phyloP scores from a whole-genome alignment of 2,888 invertebrate species.

The Glyphotaelius pellucidus region DNA sequence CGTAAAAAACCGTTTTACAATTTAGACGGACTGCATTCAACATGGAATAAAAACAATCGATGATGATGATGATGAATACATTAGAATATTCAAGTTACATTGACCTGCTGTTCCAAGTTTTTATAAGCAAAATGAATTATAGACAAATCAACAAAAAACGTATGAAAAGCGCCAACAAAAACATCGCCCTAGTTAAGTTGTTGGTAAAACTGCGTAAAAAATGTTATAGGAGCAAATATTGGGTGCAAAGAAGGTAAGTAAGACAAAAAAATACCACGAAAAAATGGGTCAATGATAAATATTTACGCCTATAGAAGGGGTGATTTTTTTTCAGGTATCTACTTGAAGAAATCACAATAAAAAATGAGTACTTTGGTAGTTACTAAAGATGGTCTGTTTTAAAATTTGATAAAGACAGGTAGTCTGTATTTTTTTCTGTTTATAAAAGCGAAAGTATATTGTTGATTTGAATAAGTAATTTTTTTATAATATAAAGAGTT shows the following conservation, averaged over 20 bases:
- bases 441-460: neutral
- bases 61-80: neutral
- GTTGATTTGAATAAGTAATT: neutral
- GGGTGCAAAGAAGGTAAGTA: neutral
- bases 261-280: neutral
- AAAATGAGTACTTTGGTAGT: neutral
- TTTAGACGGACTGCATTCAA: neutral
- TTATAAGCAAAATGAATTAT: neutral
- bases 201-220: slow-evolving; percentile 5
- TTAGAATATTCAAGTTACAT: neutral
- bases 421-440: neutral
- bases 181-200: slow-evolving; percentile 12
- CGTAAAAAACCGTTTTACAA: neutral
- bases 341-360: neutral
- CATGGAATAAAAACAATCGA: neutral
- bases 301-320: slow-evolving; percentile 25
- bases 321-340: slow-evolving; percentile 29
- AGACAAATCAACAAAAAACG: slow-evolving; percentile 1
- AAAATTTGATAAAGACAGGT: neutral
- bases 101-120: neutral
- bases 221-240: slow-evolving; percentile 13
- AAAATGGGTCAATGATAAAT: slow-evolving; percentile 32
- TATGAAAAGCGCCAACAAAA: slow-evolving; percentile 34
- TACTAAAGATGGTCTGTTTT: neutral
- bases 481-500: neutral